Conservation (phyloP, 2,797 vertebrate species). For the Macrochelys suwanniensis region DNA sequence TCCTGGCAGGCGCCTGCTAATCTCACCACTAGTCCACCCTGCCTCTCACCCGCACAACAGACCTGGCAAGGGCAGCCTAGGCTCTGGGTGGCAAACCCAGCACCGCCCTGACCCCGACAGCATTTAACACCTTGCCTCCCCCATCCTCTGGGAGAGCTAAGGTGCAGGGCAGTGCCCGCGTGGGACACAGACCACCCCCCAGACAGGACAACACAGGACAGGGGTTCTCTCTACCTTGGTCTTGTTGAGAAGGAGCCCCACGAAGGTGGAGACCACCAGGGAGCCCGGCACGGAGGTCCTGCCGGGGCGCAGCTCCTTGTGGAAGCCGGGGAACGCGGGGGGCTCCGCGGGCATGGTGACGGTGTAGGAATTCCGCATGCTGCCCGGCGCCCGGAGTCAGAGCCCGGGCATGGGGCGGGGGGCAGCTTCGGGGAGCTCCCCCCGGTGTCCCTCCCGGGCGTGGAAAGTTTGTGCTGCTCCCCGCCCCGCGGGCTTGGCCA, state of each 20-base stretch:
- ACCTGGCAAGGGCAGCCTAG: too few species aligned
- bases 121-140: too few species aligned
- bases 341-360: slow-evolving; percentile 89
- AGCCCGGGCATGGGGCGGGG: not conserved
- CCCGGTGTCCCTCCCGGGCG: too few species aligned
- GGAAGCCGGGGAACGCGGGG: slow-evolving; percentile 84
- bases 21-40: not conserved
- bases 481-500: too few species aligned
- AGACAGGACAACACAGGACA: not conserved
- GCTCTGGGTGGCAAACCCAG: too few species aligned
- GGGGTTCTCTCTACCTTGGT: slow-evolving; percentile 85
- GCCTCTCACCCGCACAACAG: not conserved
- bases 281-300: slow-evolving; percentile 86
- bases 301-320: slow-evolving; percentile 84
- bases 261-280: slow-evolving; percentile 90
- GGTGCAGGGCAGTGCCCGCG: too few species aligned
- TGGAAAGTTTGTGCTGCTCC: too few species aligned
- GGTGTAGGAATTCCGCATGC: slow-evolving; percentile 90
- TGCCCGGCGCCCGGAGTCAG: slow-evolving; percentile 26
- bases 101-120: too few species aligned
- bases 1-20: too few species aligned
- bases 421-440: too few species aligned
- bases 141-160: too few species aligned
- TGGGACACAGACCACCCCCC: too few species aligned
- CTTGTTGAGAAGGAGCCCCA: slow-evolving; percentile 91